These are phyloP conservation scores for Lumbricus terrestris DNA, from an alignment of 2,888 invertebrate species.

Conservation along the genomic window DNA sequence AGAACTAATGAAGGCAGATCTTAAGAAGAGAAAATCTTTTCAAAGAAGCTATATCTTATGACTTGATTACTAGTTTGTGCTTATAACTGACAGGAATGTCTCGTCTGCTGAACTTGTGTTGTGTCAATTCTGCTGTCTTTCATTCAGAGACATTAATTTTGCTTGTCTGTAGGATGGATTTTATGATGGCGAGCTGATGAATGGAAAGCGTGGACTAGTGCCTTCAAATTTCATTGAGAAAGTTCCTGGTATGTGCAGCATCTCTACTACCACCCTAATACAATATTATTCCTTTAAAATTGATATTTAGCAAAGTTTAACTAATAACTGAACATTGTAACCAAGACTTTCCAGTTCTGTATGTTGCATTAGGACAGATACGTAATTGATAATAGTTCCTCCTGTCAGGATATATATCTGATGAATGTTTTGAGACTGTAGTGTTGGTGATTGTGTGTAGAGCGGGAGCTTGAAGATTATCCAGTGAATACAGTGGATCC, in stretches of 20 bases:
- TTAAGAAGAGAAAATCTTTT: neutral
- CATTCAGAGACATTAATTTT: neutral
- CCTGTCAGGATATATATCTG: neutral
- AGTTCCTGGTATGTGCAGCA: conserved; percentile 45
- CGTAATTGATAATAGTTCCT: neutral
- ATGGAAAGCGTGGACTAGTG: conserved; percentile 88
- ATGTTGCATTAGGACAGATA: neutral
- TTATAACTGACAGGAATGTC: neutral
- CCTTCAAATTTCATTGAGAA: conserved; percentile 69
- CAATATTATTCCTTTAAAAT: neutral
- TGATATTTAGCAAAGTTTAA: neutral
- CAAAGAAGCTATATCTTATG: neutral
- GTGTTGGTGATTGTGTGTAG: neutral
- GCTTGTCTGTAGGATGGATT: conserved; percentile 71
- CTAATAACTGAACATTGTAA: neutral
- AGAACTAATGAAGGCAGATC: too few species aligned
- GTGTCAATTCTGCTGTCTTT: neutral
- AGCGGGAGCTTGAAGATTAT: conserved; percentile 8
- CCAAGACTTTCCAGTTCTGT: too few species aligned
- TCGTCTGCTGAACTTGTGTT: neutral
- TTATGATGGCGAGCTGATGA: conserved; percentile 89
- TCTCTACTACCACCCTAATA: neutral
- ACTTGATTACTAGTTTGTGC: neutral
- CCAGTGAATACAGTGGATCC: neutral
- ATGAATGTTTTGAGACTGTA: too few species aligned